Base-by-base conservation (phyloP, 2,888 invertebrate species). In the Polietes domitor region DNA sequence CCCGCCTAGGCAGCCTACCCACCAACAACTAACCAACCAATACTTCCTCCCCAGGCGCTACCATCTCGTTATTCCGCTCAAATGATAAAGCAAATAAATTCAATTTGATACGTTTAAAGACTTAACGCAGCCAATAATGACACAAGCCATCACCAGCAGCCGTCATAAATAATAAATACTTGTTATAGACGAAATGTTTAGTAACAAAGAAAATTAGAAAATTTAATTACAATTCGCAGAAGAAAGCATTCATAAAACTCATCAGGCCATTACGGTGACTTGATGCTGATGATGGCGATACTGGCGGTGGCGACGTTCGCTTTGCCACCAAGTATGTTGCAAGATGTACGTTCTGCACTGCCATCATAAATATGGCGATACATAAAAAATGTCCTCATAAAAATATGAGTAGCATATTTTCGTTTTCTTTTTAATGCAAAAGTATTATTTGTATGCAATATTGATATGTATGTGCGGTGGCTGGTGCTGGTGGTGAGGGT, bases 31-130 rank as follows among this genome's bases (percentile, higher is more conserved):
- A n/a, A n/a, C n/a, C n/a, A n/a, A n/a, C n/a, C 24, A 55, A 7
- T 32, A n/a, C 32, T 5, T 7, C 37, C 19, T n/a, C 21, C 28
- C 19, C 65, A 65, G n/a, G 19, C 17, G 37, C 65, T 43, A 24
- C 24, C 24, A 21, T 41, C 65, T 84, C 80, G 81, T 81, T 78
- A 81, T 84, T 81, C 83, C 78, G 72, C 78, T 78, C 77, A 81
- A 81, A 78, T 84, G 80, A 84, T 80, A 80, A 81, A 72, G 68
- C 78, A 84, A 84, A 81, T 84, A 84, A 78, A 80, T 73, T 78
- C 72, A 78, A 81, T 84, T 80, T 80, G 50, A 75, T 77, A 63
- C 71, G 47, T 83, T 78, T 55, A 43, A 75, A 72, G 75, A 47
- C 71, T 78, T 72, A 71, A 68, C 77, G 72, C 65, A 21, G 26